A percentile compares a stretch with the other conserved stretches of the same genome.
Conservation (phyloP, 2,113 vertebrate genomes). For the Chaetodon trifascialis region DNA sequence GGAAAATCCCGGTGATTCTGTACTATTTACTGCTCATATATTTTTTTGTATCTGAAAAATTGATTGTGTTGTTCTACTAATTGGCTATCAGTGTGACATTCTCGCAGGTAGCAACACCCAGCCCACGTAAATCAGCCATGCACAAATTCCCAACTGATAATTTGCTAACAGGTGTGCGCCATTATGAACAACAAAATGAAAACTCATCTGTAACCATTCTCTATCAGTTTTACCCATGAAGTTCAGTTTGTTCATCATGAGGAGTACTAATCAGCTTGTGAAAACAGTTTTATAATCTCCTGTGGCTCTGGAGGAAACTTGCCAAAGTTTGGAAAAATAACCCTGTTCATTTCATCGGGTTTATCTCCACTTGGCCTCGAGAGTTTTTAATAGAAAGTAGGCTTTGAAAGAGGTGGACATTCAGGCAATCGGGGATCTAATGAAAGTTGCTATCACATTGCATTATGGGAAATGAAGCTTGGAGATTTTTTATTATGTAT, state of each 20-base stretch:
- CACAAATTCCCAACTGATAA: not conserved
- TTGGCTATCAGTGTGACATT: not conserved
- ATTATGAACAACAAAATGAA: not conserved
- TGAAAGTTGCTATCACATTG: not conserved
- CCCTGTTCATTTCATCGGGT: not conserved
- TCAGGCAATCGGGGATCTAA: not conserved
- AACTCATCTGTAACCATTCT: not conserved
- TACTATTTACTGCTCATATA: not conserved
- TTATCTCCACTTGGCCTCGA: not conserved
- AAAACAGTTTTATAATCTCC: not conserved
- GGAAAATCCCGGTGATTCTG: not conserved
- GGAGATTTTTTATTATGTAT: no score
- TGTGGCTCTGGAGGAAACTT: not conserved
- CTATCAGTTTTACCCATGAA: not conserved
- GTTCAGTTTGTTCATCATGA: not conserved
- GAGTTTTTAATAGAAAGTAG: not conserved
- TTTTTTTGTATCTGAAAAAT: not conserved
- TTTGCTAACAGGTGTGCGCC: constrained; percentile 3
- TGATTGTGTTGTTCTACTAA: not conserved
- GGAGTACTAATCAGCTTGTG: not conserved
- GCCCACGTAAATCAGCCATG: not conserved
- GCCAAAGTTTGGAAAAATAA: not conserved
- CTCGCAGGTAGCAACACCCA: not conserved
- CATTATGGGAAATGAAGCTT: not conserved
- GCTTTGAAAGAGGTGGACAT: not conserved